A percentile compares a stretch with the other conserved stretches of the same genome.
Evolutionary conservation across 2,113 vertebrate genomes (phyloP).

Genomic region (Mohoua ochrocephala): DNA sequence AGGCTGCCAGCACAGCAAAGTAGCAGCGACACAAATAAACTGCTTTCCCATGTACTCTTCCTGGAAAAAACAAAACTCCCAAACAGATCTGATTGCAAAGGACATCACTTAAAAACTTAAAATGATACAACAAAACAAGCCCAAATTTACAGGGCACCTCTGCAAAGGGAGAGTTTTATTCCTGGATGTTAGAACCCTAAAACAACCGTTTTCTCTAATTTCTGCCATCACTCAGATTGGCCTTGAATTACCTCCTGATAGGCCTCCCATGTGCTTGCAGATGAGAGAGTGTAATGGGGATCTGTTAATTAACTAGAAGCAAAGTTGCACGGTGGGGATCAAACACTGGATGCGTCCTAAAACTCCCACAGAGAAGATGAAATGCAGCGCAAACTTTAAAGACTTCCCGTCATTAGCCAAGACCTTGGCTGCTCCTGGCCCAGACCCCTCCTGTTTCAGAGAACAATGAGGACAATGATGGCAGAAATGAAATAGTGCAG

Average conservation of each 20-base stretch:
- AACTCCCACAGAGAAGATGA: conserved; percentile 94
- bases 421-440: conserved; percentile 89
- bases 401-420: conserved; percentile 99
- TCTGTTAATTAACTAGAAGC: conserved; percentile 94
- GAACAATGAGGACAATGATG: conserved; percentile 88
- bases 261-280: conserved; percentile 81
- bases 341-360: conserved; percentile 91
- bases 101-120: not conserved
- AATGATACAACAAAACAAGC: conserved; percentile 6
- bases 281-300: conserved; percentile 87
- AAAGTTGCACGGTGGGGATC: conserved; percentile 89
- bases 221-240: conserved; percentile 79
- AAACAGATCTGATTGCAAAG: not conserved
- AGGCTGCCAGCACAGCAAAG: conserved; percentile 4
- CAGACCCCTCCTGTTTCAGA: conserved; percentile 83
- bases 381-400: conserved; percentile 98
- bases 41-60: not conserved
- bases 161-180: conserved; percentile 67
- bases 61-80: not conserved
- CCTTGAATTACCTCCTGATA: conserved; percentile 84
- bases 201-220: conserved; percentile 79
- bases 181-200: conserved; percentile 72
- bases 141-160: conserved; percentile 54
- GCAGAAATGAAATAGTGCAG: conserved; percentile 80
- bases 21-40: not conserved